phyloP scores from a whole-genome alignment of 2,797 vertebrate species.

The Schizopygopsis malacanthus region DNA sequence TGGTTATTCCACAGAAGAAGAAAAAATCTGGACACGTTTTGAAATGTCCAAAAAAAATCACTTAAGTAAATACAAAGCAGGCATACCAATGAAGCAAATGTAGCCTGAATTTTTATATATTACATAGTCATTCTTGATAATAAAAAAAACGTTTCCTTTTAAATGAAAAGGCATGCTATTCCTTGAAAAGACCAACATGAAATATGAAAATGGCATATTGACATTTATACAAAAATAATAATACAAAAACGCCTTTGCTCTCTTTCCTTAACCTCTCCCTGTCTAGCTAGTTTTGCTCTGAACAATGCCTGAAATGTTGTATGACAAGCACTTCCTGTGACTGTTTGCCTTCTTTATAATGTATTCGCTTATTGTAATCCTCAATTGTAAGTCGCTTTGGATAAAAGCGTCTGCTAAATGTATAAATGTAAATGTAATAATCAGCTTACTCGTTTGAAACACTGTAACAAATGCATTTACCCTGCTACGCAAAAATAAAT shows the following conservation, averaged over 20 bases:
- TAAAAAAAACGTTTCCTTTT: neutral
- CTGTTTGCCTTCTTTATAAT: too few relatives aligned
- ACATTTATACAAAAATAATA: neutral
- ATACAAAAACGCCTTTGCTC: too few relatives aligned
- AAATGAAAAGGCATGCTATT: neutral
- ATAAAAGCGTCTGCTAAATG: too few relatives aligned
- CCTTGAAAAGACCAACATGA: neutral
- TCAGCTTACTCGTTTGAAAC: neutral
- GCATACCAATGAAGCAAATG: conserved; percentile 7
- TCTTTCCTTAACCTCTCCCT: too few relatives aligned
- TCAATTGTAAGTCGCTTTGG: too few relatives aligned
- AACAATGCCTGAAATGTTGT: too few relatives aligned
- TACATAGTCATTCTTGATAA: neutral
- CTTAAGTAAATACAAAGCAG: neutral
- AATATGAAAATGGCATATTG: conserved; percentile 4
- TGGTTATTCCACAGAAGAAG: neutral
- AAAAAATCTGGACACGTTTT: neutral
- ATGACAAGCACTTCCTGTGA: too few relatives aligned
- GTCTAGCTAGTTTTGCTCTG: too few relatives aligned
- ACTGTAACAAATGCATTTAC: conserved; percentile 23
- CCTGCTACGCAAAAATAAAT: neutral
- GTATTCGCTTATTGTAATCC: too few relatives aligned
- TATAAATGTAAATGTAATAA: neutral
- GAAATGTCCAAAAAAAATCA: conserved; percentile 41
- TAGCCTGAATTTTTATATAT: conserved; percentile 14